phyloP scores from a whole-genome alignment of 1,140 invertebrate genomes.

The Nephotettix cincticeps region DNA sequence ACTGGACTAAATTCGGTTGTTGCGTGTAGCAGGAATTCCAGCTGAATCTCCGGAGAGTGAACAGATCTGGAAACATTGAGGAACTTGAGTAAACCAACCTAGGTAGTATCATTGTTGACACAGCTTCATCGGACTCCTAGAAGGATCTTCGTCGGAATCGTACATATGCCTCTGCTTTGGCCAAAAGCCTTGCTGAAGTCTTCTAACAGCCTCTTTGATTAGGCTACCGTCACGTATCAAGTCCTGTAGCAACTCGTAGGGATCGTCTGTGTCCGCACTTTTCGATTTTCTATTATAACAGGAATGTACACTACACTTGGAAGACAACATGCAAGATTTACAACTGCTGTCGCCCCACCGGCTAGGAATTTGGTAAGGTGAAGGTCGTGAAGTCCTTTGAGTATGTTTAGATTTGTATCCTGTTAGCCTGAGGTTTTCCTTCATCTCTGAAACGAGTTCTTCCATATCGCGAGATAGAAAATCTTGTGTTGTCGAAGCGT shows the following conservation, averaged over 20 bases:
- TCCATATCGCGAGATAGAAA: conserved; percentile 60
- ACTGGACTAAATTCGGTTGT: conserved; percentile 20
- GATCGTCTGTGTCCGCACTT: conserved; percentile 54
- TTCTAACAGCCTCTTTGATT: conserved; percentile 69
- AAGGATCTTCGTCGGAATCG: conserved; percentile 53
- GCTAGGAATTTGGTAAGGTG: conserved; percentile 60
- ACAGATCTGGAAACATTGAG: conserved; percentile 18
- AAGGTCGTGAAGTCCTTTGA: conserved; percentile 50
- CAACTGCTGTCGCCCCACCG: conserved; percentile 49
- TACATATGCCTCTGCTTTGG: conserved; percentile 53
- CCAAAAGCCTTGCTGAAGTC: conserved; percentile 57
- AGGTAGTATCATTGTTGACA: conserved; percentile 23
- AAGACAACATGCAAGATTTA: conserved; percentile 44
- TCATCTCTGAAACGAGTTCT: conserved; percentile 66
- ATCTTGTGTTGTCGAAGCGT: conserved; percentile 40
- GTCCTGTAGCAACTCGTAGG: conserved; percentile 65
- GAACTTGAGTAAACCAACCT: conserved; percentile 3
- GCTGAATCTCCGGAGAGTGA: background rate
- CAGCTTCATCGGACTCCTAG: conserved; percentile 35
- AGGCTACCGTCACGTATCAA: conserved; percentile 62
- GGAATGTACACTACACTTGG: conserved; percentile 36
- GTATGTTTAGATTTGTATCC: conserved; percentile 49
- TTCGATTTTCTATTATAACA: conserved; percentile 34
- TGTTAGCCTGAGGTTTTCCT: conserved; percentile 64
- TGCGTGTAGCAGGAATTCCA: conserved; percentile 23